Evolutionary conservation across 2,888 invertebrate genomes (phyloP).

Genomic region (Clusia tigrina): DNA sequence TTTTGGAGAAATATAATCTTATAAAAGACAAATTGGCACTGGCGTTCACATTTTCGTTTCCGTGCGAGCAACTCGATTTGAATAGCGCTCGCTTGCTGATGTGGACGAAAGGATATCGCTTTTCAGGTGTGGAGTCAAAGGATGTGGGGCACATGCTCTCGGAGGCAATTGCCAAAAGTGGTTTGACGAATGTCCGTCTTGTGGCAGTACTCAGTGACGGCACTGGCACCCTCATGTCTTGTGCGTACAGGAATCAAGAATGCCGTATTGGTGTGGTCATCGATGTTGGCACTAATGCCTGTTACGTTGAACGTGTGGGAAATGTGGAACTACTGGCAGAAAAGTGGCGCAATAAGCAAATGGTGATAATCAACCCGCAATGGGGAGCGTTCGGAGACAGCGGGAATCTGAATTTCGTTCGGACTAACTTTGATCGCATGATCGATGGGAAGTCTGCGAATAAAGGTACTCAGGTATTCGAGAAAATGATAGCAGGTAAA

Average conservation of each 20-base stretch:
- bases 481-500: conserved; percentile 82
- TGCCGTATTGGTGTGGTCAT: conserved; percentile 75
- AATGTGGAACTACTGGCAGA: conserved; percentile 81
- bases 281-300: conserved; percentile 94
- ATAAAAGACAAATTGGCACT: conserved; percentile 76
- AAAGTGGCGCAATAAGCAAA: conserved; percentile 44
- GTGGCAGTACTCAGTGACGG: conserved; percentile 93
- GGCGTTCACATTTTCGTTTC: conserved; percentile 97
- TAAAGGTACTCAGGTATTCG: conserved; percentile 81
- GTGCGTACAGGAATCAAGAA: conserved; percentile 78
- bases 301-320: conserved; percentile 81
- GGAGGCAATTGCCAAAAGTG: conserved; percentile 82
- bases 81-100: conserved; percentile 81
- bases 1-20: conserved; percentile 80
- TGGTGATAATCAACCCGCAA: conserved; percentile 91
- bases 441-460: conserved; percentile 85
- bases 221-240: conserved; percentile 90
- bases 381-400: conserved; percentile 97
- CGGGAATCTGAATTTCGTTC: conserved; percentile 82
- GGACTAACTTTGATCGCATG: conserved; percentile 80
- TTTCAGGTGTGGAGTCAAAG: conserved; percentile 84
- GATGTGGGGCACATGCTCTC: conserved; percentile 88
- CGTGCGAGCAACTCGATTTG: conserved; percentile 82
- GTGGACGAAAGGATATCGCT: conserved; percentile 97
- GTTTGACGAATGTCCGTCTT: conserved; percentile 80